phyloP scores from a whole-genome alignment of 2,888 invertebrate species.

The Lasioglossum zephyrum region DNA sequence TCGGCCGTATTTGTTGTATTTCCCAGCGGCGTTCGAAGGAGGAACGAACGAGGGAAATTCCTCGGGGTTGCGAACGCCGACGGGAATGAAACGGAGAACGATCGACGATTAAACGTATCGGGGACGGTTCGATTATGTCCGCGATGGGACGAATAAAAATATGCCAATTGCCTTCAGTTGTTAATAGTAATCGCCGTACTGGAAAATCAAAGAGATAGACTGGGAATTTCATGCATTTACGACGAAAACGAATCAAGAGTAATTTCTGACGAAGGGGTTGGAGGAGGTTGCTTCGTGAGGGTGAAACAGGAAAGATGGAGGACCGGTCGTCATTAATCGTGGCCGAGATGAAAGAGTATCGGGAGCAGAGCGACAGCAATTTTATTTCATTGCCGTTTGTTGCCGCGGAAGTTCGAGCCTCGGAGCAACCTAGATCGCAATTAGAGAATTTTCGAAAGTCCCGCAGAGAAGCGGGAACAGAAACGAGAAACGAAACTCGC shows the following conservation, averaged over 20 bases:
- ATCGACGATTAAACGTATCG: neutral
- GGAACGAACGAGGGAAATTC: slow-evolving; percentile 21
- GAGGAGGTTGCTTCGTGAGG: neutral
- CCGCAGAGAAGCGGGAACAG: neutral
- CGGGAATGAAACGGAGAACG: neutral
- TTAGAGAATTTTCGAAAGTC: slow-evolving; percentile 16
- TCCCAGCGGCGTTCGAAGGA: slow-evolving; percentile 43
- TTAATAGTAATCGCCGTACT: neutral
- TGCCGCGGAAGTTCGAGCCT: neutral
- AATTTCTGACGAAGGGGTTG: neutral
- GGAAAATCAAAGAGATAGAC: neutral
- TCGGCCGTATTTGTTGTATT: slow-evolving; percentile 63
- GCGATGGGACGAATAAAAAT: neutral
- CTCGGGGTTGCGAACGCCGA: neutral
- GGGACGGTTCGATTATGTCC: neutral
- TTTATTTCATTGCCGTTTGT: neutral
- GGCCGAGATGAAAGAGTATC: neutral
- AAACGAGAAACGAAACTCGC: slow-evolving; percentile 24
- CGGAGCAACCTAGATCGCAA: neutral
- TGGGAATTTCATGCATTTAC: too few species aligned
- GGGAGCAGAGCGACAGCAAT: neutral
- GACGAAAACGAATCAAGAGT: neutral
- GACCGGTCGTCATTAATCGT: neutral
- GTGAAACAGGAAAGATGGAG: neutral
- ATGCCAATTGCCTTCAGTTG: neutral